Base-by-base conservation (phyloP, 2,113 vertebrate species). In the Sitta europaea region DNA sequence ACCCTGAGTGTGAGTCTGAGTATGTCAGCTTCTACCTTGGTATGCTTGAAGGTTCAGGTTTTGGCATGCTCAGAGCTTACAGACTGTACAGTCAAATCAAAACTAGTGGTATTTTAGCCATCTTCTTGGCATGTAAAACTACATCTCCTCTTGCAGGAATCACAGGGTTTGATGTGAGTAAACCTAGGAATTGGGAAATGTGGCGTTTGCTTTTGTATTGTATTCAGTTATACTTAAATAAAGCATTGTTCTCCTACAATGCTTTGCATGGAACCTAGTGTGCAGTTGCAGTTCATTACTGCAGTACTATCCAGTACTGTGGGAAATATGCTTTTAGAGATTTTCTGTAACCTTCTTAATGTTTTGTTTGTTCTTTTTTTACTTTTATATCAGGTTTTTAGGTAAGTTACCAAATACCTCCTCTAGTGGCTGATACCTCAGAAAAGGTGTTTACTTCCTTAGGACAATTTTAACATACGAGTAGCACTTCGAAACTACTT, bases 111-210 rank as follows among this genome's bases (percentile, higher is more conserved):
- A 57, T 81, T 87, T 55, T 59, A 63, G 33, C 10, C 6, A 6
- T 13, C 22, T 42, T 62, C 36, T 65, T 83, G 51, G n/a, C 11
- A 5, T 31, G 9, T 47, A 31, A 53, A 78, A n/a, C 63, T 75
- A 3, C 28, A 16, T 47, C 11, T 55, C 50, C 83, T 61, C 42
- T 35, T 42, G 11, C 43, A 61, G 62, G 71, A 86, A 66, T 80
- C 0, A 0, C 17, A 22, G 15, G 11, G 4, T 89, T 83, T 83
- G 18, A 9, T 79, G 43, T 25, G 27, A 10, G 6, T 62, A 53
- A 38, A 57, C 66, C 16, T 86, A 23, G 38, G 31, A 51, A 59
- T 0, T 53, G 28, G 67, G 31, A 70, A 31, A 40, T 0, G 0
- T 2, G 21, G 16, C 14, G 3, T 66, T 92, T 63, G 22, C 28